These are phyloP conservation scores for Callionymus lyra DNA, from an alignment of 2,113 vertebrate species.

Conservation along the genomic window DNA sequence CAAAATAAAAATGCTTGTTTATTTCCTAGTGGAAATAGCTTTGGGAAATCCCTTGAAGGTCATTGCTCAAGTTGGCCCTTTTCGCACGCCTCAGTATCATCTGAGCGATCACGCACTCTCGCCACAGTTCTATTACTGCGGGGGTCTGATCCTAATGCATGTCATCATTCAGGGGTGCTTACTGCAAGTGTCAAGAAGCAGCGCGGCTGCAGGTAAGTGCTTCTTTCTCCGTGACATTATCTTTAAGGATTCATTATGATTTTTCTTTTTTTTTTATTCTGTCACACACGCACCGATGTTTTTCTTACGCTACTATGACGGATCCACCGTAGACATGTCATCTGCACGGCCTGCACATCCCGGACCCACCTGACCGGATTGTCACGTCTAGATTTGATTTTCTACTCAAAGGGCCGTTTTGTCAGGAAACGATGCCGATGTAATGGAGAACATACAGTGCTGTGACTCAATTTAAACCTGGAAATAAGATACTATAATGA, in stretches of 20 bases:
- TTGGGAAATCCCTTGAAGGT: constrained; percentile 29
- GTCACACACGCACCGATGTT: not conserved
- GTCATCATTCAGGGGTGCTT: constrained; percentile 11
- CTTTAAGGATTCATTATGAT: not conserved
- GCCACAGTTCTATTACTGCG: constrained; percentile 9
- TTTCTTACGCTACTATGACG: not conserved
- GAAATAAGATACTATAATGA: constrained; percentile 31
- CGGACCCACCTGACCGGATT: constrained; percentile 22
- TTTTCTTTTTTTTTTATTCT: not conserved
- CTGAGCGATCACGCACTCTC: constrained; percentile 14
- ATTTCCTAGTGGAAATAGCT: constrained; percentile 24
- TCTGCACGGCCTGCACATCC: constrained; percentile 5
- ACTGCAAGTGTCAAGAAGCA: not conserved
- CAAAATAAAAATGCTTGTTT: constrained; percentile 32
- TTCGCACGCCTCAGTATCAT: constrained; percentile 14
- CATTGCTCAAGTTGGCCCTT: constrained; percentile 12
- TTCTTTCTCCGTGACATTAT: not conserved
- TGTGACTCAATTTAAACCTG: constrained; percentile 32
- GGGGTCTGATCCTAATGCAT: constrained; percentile 11
- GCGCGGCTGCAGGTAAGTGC: constrained; percentile 3
- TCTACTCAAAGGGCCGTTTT: constrained; percentile 44
- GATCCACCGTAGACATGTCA: constrained; percentile 2
- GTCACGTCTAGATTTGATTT: constrained; percentile 40
- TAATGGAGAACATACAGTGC: constrained; percentile 20
- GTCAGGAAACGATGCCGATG: constrained; percentile 20